Evolutionary conservation across 2,797 vertebrate genomes (phyloP), one percentile per base, ranked within the genome.

Genomic region (Pygocentrus nattereri): DNA sequence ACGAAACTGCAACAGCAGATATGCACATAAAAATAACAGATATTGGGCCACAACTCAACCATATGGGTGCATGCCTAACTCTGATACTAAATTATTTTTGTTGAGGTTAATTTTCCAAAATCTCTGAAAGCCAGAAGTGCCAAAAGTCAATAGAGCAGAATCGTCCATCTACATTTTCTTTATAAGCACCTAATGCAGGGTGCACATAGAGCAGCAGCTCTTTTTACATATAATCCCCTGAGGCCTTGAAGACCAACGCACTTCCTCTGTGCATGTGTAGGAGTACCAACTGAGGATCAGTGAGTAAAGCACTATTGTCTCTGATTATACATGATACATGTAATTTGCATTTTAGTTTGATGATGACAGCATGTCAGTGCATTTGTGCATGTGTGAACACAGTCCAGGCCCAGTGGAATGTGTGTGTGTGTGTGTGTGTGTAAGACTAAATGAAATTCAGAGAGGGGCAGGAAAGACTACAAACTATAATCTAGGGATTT

Each of bases 311-410:
- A 47, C 41, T 47, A 0, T 11, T 69, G 18, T 19, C 23, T 50
- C 27, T 71, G 15, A 69, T 13, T 11, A 30, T 44, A 15, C 16
- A 31, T 13, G 44, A 0, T 73, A 69, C 38, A 0, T 0, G 2
- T 25, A 25, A 77, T 73, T 69, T 61, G 69, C 41, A 84, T 81
- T 27, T 81, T 62, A 73, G 34, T 11, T 3, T n/a, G 15, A 13
- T 58, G 2, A 64, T 41, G 41, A 25, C 23, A 69, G 6, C 12
- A 41, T 10, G 10, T 44, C 47, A 65, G 49, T 67, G 16, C 21
- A n/a, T 41, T 1, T 18, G 25, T 5, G n/a, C 80, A 34, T 82
- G 80, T 82, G 54, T 25, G 61, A 78, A 76, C 80, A 67, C 72
- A 52, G 62, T n/a, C 54, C 56, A 68, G 34, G 6, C 0, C 49